Conservation (phyloP, 2,113 vertebrate genomes). For the Apodemus sylvaticus region DNA sequence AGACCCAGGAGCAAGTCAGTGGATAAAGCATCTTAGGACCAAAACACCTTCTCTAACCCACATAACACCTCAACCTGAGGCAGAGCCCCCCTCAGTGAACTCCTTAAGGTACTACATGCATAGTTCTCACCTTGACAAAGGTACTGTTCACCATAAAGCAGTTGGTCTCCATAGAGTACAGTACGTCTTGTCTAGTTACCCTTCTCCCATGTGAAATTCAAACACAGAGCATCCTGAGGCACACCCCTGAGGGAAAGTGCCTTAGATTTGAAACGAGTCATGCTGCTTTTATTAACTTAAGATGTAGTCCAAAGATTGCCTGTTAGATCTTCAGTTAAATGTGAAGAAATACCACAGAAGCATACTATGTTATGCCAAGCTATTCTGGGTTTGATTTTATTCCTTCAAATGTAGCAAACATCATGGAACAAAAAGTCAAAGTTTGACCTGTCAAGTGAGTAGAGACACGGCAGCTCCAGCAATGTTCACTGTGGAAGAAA, state of each 20-base stretch:
- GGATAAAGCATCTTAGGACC: background rate
- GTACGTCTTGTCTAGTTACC: conserved; percentile 31
- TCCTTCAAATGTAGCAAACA: background rate
- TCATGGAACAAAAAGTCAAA: background rate
- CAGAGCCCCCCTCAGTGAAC: background rate
- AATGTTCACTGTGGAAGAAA: background rate
- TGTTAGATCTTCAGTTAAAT: conserved; percentile 10
- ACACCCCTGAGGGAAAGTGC: conserved; percentile 11
- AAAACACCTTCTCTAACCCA: background rate
- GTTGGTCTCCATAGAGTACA: conserved; percentile 43
- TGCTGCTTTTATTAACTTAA: conserved; percentile 66
- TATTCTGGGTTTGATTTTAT: background rate
- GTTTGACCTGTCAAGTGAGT: background rate
- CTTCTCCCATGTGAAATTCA: conserved; percentile 28
- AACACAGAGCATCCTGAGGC: background rate
- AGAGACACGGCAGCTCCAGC: background rate
- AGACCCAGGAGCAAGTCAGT: background rate
- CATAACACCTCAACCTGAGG: background rate
- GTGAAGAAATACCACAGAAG: background rate
- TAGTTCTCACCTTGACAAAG: background rate
- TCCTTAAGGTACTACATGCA: background rate
- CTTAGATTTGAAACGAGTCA: conserved; percentile 68
- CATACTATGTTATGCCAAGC: background rate
- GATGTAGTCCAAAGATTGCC: background rate
- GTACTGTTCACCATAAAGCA: background rate